These are phyloP conservation scores for Stegastes partitus DNA, from an alignment of 2,113 vertebrate species.

Conservation along the genomic window DNA sequence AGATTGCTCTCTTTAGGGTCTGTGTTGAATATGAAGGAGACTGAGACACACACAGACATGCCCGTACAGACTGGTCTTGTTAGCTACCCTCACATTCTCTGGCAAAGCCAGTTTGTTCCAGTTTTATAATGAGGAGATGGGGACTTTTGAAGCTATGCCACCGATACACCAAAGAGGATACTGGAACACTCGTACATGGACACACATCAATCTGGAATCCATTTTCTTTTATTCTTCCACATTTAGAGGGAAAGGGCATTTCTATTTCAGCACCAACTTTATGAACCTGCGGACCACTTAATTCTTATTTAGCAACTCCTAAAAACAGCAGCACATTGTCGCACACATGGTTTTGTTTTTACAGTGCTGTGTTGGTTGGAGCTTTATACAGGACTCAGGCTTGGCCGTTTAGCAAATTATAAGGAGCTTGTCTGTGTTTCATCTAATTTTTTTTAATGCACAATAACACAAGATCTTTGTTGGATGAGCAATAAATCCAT, in stretches of 20 bases:
- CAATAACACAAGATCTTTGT: background rate
- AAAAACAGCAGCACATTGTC: slow-evolving; percentile 16
- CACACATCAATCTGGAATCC: slow-evolving; percentile 22
- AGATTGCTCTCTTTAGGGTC: slow-evolving; percentile 68
- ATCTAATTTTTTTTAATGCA: background rate
- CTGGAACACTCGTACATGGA: slow-evolving; percentile 9
- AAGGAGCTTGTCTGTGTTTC: background rate
- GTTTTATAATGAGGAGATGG: slow-evolving; percentile 79
- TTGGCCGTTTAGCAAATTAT: background rate
- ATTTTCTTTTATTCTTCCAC: slow-evolving; percentile 31
- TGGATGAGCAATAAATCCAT: background rate
- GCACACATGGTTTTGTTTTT: slow-evolving; percentile 10
- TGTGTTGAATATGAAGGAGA: slow-evolving; percentile 75
- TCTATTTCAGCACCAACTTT: slow-evolving; percentile 29
- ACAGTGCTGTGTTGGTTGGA: background rate
- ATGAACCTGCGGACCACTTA: slow-evolving; percentile 14
- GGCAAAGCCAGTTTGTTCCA: slow-evolving; percentile 78
- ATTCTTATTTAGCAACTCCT: slow-evolving; percentile 7
- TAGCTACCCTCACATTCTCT: slow-evolving; percentile 75
- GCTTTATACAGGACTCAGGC: slow-evolving; percentile 9
- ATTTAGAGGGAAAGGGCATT: slow-evolving; percentile 19
- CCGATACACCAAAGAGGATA: slow-evolving; percentile 52
- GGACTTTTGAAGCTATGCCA: slow-evolving; percentile 71
- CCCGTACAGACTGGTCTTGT: slow-evolving; percentile 78
- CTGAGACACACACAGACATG: slow-evolving; percentile 43